Base-by-base conservation (phyloP, 2,797 vertebrate species). In the Caiman crocodilus region DNA sequence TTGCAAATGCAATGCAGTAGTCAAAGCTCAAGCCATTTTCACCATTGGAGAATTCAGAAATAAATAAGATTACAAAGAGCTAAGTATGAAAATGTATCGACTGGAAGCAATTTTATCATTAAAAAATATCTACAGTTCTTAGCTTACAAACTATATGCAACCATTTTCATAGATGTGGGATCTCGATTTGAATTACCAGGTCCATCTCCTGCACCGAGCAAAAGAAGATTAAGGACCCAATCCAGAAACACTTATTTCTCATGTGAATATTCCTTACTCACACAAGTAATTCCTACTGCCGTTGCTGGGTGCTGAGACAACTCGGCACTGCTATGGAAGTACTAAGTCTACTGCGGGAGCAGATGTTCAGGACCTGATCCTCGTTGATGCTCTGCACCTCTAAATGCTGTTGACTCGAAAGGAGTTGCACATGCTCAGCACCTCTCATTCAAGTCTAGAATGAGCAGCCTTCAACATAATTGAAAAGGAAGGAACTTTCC, bases 81-180 rank as follows among this genome's bases (percentile, higher is more conserved):
- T 94, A 88, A 91, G 94, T 69, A 94, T 80, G 93, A 95, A 93
- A 96, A 88, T 86, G 79, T 61, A 78, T 88, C 84, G 83, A 92
- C 79, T 92, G 91, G 94, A 97, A 97, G 95, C 92, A 67, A 83
- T 42, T 61, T n/a, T 56, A 4, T 21, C 7, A 23, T 93, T 93
- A 92, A 96, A 96, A 97, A 95, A 90, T 95, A 95, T 96, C 95
- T 92, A 90, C 96, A 96, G 83, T 87, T 94, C 79, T 90, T 84
- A 80, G 65, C 90, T 95, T 96, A 95, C 92, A 94, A 96, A 95
- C 81, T 81, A 71, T 82, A 85, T 14, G 17, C 71, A 79, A 90
- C 89, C 83, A 69, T 89, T 93, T 57, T 81, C 84, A 56, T 73
- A 95, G 89, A 91, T 50, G 85, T 63, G 90, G 90, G 93, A 90